phyloP scores from a whole-genome alignment of 2,888 invertebrate genomes.

The Drosophila trichaetosa region DNA sequence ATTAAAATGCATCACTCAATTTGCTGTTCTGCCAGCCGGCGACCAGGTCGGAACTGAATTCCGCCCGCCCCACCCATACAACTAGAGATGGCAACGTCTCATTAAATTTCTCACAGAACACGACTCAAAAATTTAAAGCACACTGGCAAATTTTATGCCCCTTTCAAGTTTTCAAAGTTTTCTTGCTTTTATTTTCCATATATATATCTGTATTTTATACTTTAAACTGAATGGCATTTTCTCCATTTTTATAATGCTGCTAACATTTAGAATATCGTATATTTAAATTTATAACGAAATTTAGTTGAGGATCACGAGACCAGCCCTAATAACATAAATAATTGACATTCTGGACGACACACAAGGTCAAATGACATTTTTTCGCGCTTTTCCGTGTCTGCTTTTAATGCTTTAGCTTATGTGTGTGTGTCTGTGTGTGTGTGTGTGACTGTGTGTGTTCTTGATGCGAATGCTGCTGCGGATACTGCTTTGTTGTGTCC shows the following conservation, averaged over 20 bases:
- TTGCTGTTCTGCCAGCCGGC: slow-evolving; percentile 26
- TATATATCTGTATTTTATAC: too few relatives aligned
- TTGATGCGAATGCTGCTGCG: slow-evolving; percentile 22
- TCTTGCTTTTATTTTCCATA: too few relatives aligned
- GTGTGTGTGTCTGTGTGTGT: slow-evolving; percentile 1
- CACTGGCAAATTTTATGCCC: background rate
- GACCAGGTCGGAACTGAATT: slow-evolving; percentile 17
- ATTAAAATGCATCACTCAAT: slow-evolving; percentile 32
- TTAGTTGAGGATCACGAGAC: background rate
- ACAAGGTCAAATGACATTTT: slow-evolving; percentile 70
- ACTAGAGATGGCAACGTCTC: background rate
- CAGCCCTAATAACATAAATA: background rate
- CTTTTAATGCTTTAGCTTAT: slow-evolving; percentile 41
- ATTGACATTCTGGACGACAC: slow-evolving; percentile 59
- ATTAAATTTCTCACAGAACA: background rate
- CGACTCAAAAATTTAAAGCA: background rate
- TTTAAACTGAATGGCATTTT: background rate
- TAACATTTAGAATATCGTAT: background rate
- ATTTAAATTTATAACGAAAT: background rate
- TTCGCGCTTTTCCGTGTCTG: slow-evolving; percentile 43
- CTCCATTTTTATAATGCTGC: too few relatives aligned
- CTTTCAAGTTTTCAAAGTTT: too few relatives aligned
- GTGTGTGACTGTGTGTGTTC: slow-evolving; percentile 3
- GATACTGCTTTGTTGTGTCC: slow-evolving; percentile 38
- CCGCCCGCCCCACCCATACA: background rate